phyloP scores from a whole-genome alignment of 1,140 invertebrate genomes.

The Neodiprion fabricii region DNA sequence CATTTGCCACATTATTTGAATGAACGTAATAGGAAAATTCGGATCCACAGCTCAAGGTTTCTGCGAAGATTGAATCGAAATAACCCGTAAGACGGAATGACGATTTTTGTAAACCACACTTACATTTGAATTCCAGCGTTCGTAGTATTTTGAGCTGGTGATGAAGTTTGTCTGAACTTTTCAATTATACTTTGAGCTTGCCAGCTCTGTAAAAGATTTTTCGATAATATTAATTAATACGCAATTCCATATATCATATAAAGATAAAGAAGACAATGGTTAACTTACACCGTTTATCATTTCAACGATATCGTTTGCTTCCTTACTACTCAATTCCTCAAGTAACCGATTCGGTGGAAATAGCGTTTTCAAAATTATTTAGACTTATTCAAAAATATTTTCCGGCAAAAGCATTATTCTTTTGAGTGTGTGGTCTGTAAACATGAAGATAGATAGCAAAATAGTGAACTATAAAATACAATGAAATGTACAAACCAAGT shows the following conservation, averaged over 20 bases:
- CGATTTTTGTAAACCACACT: slow-evolving; percentile 28
- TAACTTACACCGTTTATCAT: slow-evolving; percentile 59
- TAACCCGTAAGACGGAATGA: no score
- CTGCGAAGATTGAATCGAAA: no score
- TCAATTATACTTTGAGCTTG: slow-evolving; percentile 33
- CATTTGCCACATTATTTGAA: no score
- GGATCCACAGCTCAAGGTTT: no score
- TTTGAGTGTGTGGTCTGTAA: slow-evolving; percentile 70
- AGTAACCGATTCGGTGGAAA: slow-evolving; percentile 65
- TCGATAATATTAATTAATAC: background rate
- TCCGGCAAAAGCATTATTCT: slow-evolving; percentile 81
- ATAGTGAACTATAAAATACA: background rate
- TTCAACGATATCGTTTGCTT: slow-evolving; percentile 83
- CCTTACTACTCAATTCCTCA: slow-evolving; percentile 74
- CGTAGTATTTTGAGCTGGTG: slow-evolving; percentile 20
- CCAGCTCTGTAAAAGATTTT: slow-evolving; percentile 28
- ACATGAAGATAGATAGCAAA: slow-evolving; percentile 32
- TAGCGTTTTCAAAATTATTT: slow-evolving; percentile 68
- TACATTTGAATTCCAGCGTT: slow-evolving; percentile 48
- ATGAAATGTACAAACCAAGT: slow-evolving; percentile 27
- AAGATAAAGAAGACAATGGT: no score
- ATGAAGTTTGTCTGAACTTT: slow-evolving; percentile 23
- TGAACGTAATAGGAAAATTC: no score
- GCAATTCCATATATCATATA: no score
- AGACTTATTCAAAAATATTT: slow-evolving; percentile 69